Evolutionary conservation across 1,140 invertebrate genomes (phyloP).

Genomic region (Chironomus striatipennis): DNA sequence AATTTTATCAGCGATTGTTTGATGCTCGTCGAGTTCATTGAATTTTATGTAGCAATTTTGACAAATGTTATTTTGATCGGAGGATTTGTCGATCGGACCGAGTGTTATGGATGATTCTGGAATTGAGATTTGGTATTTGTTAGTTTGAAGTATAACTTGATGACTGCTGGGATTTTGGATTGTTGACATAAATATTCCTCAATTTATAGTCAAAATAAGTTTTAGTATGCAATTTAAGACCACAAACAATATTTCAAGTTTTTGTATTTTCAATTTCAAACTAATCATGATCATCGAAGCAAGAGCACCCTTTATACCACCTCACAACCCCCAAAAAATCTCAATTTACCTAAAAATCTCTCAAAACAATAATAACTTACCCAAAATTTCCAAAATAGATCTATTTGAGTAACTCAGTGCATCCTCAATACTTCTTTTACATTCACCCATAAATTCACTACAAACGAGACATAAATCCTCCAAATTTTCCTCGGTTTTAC

Average conservation of each 20-base stretch:
- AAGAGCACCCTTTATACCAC: too few species aligned
- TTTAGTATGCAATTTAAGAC: too few species aligned
- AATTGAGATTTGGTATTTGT: not conserved
- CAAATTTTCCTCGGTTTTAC: not conserved
- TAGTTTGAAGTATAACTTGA: too few species aligned
- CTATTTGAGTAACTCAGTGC: not conserved
- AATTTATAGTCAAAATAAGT: too few species aligned
- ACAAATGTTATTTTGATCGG: not conserved
- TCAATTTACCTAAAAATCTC: not conserved
- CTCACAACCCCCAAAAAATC: not conserved
- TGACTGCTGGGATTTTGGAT: too few species aligned
- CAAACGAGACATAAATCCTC: not conserved
- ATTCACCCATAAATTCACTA: not conserved
- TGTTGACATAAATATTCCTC: too few species aligned
- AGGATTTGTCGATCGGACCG: not conserved
- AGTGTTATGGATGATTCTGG: not conserved
- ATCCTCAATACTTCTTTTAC: not conserved
- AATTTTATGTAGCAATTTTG: constrained; percentile 15
- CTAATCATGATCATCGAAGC: too few species aligned
- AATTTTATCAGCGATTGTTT: constrained; percentile 2
- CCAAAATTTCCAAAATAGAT: not conserved
- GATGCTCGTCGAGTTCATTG: constrained; percentile 4
- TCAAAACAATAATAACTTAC: not conserved
- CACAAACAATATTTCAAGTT: too few species aligned
- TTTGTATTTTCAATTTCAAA: too few species aligned